These are phyloP conservation scores for Trichosurus vulpecula DNA, from an alignment of 2,797 vertebrate genomes.

Conservation along the genomic window DNA sequence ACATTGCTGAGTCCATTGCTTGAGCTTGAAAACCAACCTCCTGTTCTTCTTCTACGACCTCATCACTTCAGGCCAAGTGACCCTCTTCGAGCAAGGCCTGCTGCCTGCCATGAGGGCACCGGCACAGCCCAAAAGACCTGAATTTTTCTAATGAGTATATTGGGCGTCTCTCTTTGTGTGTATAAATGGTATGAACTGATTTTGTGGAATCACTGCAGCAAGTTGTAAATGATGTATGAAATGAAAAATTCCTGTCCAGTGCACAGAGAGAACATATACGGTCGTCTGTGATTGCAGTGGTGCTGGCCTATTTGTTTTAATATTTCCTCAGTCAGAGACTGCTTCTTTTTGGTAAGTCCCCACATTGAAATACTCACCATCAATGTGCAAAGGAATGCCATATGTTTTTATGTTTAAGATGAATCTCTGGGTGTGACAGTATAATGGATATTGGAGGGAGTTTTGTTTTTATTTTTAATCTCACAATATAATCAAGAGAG, in stretches of 20 bases:
- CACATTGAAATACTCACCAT: slow-evolving; percentile 56
- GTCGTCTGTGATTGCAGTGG: slow-evolving; percentile 57
- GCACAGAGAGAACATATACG: slow-evolving; percentile 64
- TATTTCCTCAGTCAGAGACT: slow-evolving; percentile 65
- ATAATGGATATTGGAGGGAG: slow-evolving; percentile 18
- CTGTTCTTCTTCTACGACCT: background rate
- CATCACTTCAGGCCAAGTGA: background rate
- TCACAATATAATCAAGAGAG: slow-evolving; percentile 34
- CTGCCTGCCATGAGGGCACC: background rate
- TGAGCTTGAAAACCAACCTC: background rate
- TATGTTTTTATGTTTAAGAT: slow-evolving; percentile 52
- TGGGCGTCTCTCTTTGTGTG: slow-evolving; percentile 67
- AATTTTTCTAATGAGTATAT: slow-evolving; percentile 52
- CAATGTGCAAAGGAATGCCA: slow-evolving; percentile 47
- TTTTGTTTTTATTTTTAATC: slow-evolving; percentile 26
- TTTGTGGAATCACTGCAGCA: slow-evolving; percentile 79
- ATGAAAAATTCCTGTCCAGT: slow-evolving; percentile 82
- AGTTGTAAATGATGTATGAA: slow-evolving; percentile 85
- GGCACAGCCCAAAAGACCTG: slow-evolving; percentile 49
- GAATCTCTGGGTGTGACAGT: slow-evolving; percentile 53
- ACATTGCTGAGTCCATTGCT: background rate
- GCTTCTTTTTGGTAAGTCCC: slow-evolving; percentile 68
- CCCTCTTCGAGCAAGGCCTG: background rate
- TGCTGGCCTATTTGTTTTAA: slow-evolving; percentile 75
- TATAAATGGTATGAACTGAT: slow-evolving; percentile 70